These are phyloP conservation scores for Hermetia illucens DNA, from an alignment of 1,140 invertebrate genomes.

Conservation along the genomic window DNA sequence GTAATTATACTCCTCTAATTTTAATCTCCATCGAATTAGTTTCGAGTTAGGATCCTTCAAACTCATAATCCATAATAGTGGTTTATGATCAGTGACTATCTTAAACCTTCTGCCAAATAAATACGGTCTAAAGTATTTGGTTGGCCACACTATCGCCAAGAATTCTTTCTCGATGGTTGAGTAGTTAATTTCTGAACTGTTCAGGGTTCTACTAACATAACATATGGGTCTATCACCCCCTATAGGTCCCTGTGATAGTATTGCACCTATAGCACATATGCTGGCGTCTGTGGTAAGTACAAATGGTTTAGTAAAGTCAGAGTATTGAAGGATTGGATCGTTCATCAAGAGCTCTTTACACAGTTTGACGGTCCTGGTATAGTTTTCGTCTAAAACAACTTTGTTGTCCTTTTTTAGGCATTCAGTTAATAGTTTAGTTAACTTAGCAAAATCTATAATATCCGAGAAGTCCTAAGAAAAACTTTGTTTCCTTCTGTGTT, in stretches of 20 bases:
- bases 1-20: slow-evolving; percentile 16
- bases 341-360: slow-evolving; percentile 18
- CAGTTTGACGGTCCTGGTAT: slow-evolving; percentile 11
- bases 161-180: slow-evolving; percentile 21
- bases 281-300: slow-evolving; percentile 19
- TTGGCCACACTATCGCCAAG: slow-evolving; percentile 23
- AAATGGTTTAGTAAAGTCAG: slow-evolving; percentile 20
- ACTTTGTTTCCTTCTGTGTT: slow-evolving; percentile 23
- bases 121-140: slow-evolving; percentile 30
- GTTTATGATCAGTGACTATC: slow-evolving; percentile 6
- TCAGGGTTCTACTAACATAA: slow-evolving; percentile 12
- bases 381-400: slow-evolving; percentile 12
- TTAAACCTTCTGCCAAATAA: slow-evolving; percentile 20
- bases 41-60: slow-evolving; percentile 21
- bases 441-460: slow-evolving; percentile 12
- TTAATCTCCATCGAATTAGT: slow-evolving; percentile 13
- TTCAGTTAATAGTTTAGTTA: slow-evolving; percentile 16
- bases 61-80: slow-evolving; percentile 21
- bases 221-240: slow-evolving; percentile 15
- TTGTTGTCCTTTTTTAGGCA: slow-evolving; percentile 10
- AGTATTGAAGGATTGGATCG: slow-evolving; percentile 16
- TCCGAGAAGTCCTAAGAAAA: slow-evolving; percentile 29
- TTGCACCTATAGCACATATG: slow-evolving; percentile 17
- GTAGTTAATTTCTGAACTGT: slow-evolving; percentile 13
- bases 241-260: slow-evolving; percentile 13